Evolutionary conservation across 2,113 vertebrate genomes (phyloP), one percentile per base, ranked within the genome.

Genomic region (Sterrhoptilus dennistouni): DNA sequence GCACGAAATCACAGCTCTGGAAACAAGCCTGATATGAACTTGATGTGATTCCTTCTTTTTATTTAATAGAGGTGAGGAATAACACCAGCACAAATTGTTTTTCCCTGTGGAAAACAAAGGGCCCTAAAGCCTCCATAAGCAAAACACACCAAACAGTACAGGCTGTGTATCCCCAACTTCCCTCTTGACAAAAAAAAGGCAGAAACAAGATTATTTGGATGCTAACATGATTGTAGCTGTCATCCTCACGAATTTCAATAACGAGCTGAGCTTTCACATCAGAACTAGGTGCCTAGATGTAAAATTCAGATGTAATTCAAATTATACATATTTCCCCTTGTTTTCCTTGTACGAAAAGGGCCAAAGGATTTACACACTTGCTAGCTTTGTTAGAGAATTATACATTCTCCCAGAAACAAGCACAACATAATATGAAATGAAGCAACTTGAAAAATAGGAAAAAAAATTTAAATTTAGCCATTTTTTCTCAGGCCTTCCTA

Each of bases 11-110:
- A 66, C 52, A 35, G 47, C 29, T 42, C 47, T 44, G 31, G 29
- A 81, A 76, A 60, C 12, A 64, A 53, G 18, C 13, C 8, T 4
- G 33, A 2, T 8, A 35, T 0, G 4, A 1, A 22, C 17, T 9
- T 31, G 19, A 68, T 1, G 1, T 0, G 2, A 79, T 17, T 9
- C 31, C 24, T 44, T 64, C 78, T 84, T 45, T 22, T 82, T 59
- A 7, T 45, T 65, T 45, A n/a, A 44, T 2, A 6, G 18, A 35
- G 50, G 29, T n/a, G 45, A 61, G 36, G 42, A 92, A 57, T 7
- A 75, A 15, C n/a, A 78, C 19, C 29, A n/a, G 12, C n/a, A 31
- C 29, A 60, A 84, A n/a, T 18, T 44, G 33, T 0, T 60, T 65
- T n/a, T 21, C 79, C n/a, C 24, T 18, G 4, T 0, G 4, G 21